Conservation (phyloP, 2,797 vertebrate genomes). For the Manis pentadactyla region DNA sequence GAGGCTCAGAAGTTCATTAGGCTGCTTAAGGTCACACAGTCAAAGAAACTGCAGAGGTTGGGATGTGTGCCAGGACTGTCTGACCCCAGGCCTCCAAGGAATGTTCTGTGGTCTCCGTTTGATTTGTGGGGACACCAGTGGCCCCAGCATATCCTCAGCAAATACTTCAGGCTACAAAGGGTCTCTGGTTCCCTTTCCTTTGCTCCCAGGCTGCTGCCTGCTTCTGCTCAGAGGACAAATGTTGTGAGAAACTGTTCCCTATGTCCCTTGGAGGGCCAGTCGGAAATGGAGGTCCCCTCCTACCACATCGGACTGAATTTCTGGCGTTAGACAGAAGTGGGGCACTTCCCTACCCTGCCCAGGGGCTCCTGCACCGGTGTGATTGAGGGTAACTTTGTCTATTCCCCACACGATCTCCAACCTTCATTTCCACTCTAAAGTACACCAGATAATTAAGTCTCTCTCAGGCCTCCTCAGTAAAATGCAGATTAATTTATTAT, state of each 20-base stretch:
- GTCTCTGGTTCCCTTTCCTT: background rate
- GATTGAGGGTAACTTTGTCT: background rate
- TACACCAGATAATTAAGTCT: slow-evolving; percentile 78
- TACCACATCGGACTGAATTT: background rate
- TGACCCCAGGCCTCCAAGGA: background rate
- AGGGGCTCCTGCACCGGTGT: background rate
- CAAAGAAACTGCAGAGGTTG: background rate
- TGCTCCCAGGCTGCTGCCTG: background rate
- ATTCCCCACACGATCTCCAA: slow-evolving; percentile 60
- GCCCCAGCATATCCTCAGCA: background rate
- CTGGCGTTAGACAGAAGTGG: background rate
- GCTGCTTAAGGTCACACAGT: background rate
- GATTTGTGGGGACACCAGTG: background rate
- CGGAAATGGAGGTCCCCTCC: background rate
- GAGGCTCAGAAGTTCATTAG: background rate
- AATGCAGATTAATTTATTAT: slow-evolving; percentile 86
- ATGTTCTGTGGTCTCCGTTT: background rate
- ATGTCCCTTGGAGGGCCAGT: background rate
- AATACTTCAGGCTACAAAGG: background rate
- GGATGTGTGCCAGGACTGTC: background rate
- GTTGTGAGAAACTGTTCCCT: background rate
- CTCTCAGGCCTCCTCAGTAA: slow-evolving; percentile 79
- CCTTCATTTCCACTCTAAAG: slow-evolving; percentile 74
- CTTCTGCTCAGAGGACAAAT: background rate
- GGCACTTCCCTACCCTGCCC: background rate